Base-by-base conservation (phyloP, 2,888 invertebrate species). In the Ochropleura plecta region DNA sequence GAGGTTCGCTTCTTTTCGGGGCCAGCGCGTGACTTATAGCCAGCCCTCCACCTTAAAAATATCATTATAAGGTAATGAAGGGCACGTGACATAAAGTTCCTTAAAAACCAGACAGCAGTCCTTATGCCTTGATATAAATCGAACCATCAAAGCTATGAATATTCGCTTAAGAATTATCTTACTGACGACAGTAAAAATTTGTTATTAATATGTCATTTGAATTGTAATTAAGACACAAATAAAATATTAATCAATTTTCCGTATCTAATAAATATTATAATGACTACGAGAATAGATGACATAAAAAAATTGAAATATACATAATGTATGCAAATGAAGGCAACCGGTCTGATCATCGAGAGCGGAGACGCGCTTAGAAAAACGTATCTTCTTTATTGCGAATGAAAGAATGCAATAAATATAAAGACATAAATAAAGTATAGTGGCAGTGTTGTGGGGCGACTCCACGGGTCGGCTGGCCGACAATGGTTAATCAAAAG, bases 401-500 rank as follows among this genome's bases (percentile, higher is more conserved):
- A 78, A 78, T 74, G 40, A 79, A 86, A 86, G 86, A 86, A 86
- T 81, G 79, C 65, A 82, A 86, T 86, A 81, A 85, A 86, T 85
- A 86, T 83, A 83, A 82, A 78, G 76, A 86, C 84, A 81, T 76
- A 86, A 88, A 88, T 80, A 88, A 86, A 83, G 67, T 77, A 79
- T 76, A 66, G 68, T 80, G 86, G 79, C 76, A 75, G 88, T 80
- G 72, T 81, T 74, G 80, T 72, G 79, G 77, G 85, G 89, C 92
- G 92, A 93, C 92, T 93, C 93, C 88, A 93, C 88, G 82, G 91
- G 84, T 88, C 89, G 82, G 86, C 83, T 87, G 90, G 88, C 92
- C 93, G 93, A 96, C 96, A 95, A 95, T 95, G 93, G 95, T 91
- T 95, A 96, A 96, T 96, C 96, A 96, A 95, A 96, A 93, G 89